Evolutionary conservation across 2,888 invertebrate species (phyloP), one percentile per base, ranked within the genome.

Genomic region (Anarsia innoxiella): DNA sequence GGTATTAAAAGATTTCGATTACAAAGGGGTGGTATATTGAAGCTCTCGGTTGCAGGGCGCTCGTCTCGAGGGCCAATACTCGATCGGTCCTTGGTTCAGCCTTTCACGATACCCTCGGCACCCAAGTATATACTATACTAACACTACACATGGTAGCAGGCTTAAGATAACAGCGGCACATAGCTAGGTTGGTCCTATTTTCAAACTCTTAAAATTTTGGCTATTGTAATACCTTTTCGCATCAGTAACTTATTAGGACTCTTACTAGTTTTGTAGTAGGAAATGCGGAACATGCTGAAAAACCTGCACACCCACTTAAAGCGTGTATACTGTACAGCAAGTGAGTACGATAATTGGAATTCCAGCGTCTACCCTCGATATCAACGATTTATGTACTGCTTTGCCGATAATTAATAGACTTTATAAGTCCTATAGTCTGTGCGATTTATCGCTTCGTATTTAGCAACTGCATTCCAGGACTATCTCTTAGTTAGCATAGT

Each of bases 61-160:
- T 74, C 49, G 69, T 72, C 67, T 79, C 62, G 50, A 80, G 82
- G 60, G 58, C 70, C 58, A 66, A 67, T 69, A 67, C 78, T 80
- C 55, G 66, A 74, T 72, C 54, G 58, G 54, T 62, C 58, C 71
- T 70, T 59, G 45, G 34, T 29, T 39, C 42, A 46, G 53, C 43
- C 59, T 19, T 19, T 5, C 19, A 5, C 19, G n/a, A n/a, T n/a
- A n/a, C n/a, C n/a, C n/a, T n/a, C n/a, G n/a, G n/a, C n/a, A n/a
- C n/a, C n/a, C n/a, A n/a, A n/a, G n/a, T n/a, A n/a, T n/a, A n/a
- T n/a, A n/a, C n/a, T n/a, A n/a, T n/a, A n/a, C n/a, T n/a, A n/a
- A n/a, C n/a, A n/a, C n/a, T n/a, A n/a, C n/a, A n/a, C n/a, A n/a
- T n/a, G n/a, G n/a, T n/a, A n/a, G n/a, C n/a, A n/a, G n/a, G n/a